phyloP scores from a whole-genome alignment of 2,888 invertebrate genomes.

The Heliconius aoede region DNA sequence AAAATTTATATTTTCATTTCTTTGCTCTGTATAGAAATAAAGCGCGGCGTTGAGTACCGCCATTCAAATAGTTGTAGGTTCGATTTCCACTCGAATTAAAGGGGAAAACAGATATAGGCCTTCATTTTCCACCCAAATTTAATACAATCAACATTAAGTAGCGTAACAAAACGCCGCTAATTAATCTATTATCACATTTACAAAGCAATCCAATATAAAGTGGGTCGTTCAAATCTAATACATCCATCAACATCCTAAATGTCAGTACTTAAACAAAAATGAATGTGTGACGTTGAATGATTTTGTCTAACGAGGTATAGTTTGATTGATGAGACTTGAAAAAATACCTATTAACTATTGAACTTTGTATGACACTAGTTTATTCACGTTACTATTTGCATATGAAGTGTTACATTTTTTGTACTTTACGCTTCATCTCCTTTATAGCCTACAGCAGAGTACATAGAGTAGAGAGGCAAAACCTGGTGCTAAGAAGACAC shows the following conservation, averaged over 20 bases:
- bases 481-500: background rate
- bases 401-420: background rate
- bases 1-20: too few species aligned
- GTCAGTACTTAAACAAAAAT: constrained; percentile 28
- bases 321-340: constrained; percentile 54
- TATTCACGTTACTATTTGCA: background rate
- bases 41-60: too few species aligned
- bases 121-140: too few species aligned
- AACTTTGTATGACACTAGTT: constrained; percentile 4
- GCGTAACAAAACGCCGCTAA: background rate
- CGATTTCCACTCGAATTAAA: too few species aligned
- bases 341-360: constrained; percentile 22
- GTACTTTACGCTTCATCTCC: too few species aligned
- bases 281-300: constrained; percentile 48
- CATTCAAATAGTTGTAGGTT: too few species aligned
- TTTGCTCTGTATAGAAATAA: too few species aligned
- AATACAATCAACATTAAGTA: too few species aligned
- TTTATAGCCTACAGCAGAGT: too few species aligned
- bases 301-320: constrained; percentile 55
- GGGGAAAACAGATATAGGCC: too few species aligned
- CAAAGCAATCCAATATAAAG: constrained; percentile 22
- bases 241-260: constrained; percentile 38
- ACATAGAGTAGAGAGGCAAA: background rate
- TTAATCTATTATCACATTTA: background rate
- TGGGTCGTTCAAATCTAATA: constrained; percentile 15